Evolutionary conservation across 2,888 invertebrate genomes (phyloP).

Genomic region (Tetranychus truncatus): DNA sequence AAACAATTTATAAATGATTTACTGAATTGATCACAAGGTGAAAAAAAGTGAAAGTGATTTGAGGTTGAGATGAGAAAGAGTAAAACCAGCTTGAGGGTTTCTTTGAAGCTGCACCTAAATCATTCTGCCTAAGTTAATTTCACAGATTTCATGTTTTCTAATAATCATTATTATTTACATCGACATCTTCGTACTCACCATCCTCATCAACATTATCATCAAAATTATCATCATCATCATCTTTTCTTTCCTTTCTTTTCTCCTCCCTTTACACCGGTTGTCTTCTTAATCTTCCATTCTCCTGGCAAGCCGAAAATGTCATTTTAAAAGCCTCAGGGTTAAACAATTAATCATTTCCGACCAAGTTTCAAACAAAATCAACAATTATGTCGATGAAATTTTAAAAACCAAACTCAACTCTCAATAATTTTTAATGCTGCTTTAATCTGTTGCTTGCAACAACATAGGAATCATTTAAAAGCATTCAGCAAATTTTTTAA

Average conservation of each 20-base stretch:
- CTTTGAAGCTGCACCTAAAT: neutral
- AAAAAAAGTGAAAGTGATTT: conserved; percentile 4
- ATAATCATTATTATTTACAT: neutral
- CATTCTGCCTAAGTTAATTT: neutral
- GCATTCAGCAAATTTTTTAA: no score
- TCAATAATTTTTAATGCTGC: neutral
- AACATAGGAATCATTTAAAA: no score
- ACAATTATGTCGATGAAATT: neutral
- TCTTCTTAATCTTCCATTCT: neutral
- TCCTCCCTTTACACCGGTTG: neutral
- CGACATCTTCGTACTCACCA: neutral
- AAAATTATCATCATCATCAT: neutral
- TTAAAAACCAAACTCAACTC: neutral
- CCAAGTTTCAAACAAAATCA: neutral
- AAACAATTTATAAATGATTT: neutral
- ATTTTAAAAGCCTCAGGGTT: neutral
- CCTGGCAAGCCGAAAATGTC: neutral
- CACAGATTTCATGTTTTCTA: neutral
- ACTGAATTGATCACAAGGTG: neutral
- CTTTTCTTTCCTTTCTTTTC: neutral
- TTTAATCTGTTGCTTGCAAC: no score
- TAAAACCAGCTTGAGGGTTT: neutral
- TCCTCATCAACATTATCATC: neutral
- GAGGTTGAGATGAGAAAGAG: neutral
- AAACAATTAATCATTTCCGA: neutral